Evolutionary conservation across 2,888 invertebrate genomes (phyloP).

Genomic region (Acholoe squamosa): DNA sequence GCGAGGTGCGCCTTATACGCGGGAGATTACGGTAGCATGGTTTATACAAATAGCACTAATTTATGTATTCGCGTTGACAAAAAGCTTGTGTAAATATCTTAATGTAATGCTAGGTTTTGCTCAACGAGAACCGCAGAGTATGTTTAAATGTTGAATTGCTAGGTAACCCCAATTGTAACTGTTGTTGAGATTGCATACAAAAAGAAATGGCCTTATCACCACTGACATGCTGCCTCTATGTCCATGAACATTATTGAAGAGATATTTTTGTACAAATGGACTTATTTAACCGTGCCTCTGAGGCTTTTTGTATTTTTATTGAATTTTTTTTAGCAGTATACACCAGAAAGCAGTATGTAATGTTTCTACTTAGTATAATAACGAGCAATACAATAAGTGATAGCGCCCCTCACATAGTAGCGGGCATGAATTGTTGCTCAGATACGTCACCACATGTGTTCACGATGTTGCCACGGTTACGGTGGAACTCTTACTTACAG

Average conservation of each 20-base stretch:
- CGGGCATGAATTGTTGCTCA: background rate
- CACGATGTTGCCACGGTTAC: background rate
- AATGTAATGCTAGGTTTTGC: background rate
- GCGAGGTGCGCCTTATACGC: too few species aligned
- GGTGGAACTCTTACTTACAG: background rate
- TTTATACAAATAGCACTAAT: background rate
- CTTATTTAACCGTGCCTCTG: background rate
- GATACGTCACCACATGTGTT: slow-evolving; percentile 10
- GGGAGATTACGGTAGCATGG: too few species aligned
- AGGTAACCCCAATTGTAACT: background rate
- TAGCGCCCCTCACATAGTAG: background rate
- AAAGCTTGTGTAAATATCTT: background rate
- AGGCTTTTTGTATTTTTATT: slow-evolving; percentile 4
- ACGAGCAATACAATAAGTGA: background rate
- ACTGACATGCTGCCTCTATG: background rate
- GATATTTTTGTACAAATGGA: slow-evolving; percentile 18
- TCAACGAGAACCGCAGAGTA: background rate
- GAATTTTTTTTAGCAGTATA: background rate
- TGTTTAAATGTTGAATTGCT: background rate
- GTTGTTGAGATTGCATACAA: background rate
- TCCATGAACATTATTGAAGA: background rate
- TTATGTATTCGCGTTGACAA: background rate
- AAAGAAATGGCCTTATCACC: background rate
- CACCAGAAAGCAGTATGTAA: background rate
- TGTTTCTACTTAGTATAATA: background rate